phyloP scores from a whole-genome alignment of 2,797 vertebrate species.

The Leptoclinus maculatus region DNA sequence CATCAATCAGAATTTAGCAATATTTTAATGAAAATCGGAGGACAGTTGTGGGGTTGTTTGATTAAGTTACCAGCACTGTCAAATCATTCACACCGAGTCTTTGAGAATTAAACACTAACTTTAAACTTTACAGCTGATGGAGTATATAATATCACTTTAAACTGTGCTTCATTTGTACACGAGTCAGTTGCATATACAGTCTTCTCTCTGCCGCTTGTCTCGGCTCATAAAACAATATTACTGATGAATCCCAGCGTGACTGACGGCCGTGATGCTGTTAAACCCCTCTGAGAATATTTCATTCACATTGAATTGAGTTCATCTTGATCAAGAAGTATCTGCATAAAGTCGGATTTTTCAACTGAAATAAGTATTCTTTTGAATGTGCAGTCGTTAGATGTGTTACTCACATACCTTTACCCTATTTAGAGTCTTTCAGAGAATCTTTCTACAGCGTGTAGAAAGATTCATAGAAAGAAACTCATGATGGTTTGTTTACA shows the following conservation, averaged over 20 bases:
- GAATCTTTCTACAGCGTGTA: no score
- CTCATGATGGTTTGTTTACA: constrained; percentile 6
- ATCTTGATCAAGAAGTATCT: constrained; percentile 41
- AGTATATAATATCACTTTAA: constrained; percentile 5
- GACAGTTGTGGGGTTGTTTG: not conserved
- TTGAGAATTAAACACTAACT: not conserved
- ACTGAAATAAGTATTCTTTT: constrained; percentile 16
- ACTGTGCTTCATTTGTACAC: constrained; percentile 8
- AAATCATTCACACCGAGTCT: not conserved
- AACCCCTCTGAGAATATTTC: constrained; percentile 43
- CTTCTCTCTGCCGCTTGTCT: not conserved
- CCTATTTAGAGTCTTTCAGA: no score
- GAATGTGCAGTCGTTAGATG: not conserved
- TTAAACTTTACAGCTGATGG: not conserved
- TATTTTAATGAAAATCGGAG: not conserved
- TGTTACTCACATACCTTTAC: not conserved
- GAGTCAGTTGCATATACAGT: not conserved
- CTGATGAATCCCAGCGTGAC: constrained; percentile 37
- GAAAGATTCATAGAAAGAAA: no score
- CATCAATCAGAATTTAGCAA: no score
- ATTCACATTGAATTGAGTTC: constrained; percentile 30
- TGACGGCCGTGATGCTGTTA: constrained; percentile 38
- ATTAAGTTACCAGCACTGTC: not conserved
- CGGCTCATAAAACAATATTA: constrained; percentile 38
- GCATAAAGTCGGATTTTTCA: not conserved